Conservation (phyloP, 2,888 invertebrate species). For the Strigamia maritima region DNA sequence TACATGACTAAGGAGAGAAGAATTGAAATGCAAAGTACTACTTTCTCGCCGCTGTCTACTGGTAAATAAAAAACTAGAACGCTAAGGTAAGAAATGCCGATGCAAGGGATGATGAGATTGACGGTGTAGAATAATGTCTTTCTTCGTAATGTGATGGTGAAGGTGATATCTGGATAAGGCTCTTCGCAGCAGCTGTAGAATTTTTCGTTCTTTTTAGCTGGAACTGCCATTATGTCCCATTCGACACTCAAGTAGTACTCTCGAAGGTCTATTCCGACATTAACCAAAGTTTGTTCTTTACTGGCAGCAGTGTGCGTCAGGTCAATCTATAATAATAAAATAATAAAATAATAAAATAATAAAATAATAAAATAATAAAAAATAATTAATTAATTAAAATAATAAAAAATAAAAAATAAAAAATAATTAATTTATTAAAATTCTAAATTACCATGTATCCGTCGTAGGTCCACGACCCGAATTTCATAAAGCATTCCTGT, state of each 20-base stretch:
- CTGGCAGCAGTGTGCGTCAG: constrained; percentile 81
- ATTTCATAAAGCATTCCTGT: constrained; percentile 94
- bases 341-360: not conserved
- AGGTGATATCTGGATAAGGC: constrained; percentile 95
- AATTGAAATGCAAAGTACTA: constrained; percentile 89
- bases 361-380: no score
- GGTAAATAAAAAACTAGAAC: constrained; percentile 96
- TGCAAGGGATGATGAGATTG: constrained; percentile 94
- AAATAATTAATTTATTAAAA: no score
- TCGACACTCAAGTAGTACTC: constrained; percentile 96
- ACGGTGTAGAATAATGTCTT: constrained; percentile 97
- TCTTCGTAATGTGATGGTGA: constrained; percentile 88
- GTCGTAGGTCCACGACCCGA: constrained; percentile 91
- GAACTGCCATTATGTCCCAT: constrained; percentile 93
- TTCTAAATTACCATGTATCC: constrained; percentile 79
- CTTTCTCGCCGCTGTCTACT: constrained; percentile 96
- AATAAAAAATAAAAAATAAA: no score
- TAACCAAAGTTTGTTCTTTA: constrained; percentile 70
- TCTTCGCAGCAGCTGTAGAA: constrained; percentile 96
- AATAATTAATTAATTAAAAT: no score
- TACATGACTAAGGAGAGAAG: constrained; percentile 89
- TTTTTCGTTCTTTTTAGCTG: constrained; percentile 83
- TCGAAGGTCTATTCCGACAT: constrained; percentile 84
- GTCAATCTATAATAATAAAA: constrained; percentile 67
- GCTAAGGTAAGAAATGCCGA: constrained; percentile 93